Conservation (phyloP, 2,797 vertebrate genomes). For the Brachyrhaphis roseni region DNA sequence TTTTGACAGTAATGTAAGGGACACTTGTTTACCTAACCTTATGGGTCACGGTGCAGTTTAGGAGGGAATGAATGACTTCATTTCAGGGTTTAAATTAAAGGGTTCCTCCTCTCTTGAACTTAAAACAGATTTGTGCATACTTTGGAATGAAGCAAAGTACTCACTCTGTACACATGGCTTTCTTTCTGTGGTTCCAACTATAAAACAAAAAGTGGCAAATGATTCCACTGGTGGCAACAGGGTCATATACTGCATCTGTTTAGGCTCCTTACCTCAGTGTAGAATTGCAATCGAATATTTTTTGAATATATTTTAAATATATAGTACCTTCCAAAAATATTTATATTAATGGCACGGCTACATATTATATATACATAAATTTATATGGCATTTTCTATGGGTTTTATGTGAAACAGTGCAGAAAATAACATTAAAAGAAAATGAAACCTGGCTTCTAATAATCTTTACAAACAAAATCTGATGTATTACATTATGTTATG, state of each 20-base stretch:
- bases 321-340: background rate
- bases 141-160: constrained; percentile 75
- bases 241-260: constrained; percentile 21
- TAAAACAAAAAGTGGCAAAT: constrained; percentile 51
- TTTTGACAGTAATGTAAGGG: constrained; percentile 78
- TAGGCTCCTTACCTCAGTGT: constrained; percentile 30
- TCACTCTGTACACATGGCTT: constrained; percentile 53
- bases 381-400: background rate
- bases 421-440: background rate
- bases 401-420: background rate
- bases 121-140: constrained; percentile 79
- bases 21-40: constrained; percentile 83
- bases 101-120: constrained; percentile 82
- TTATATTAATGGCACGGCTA: background rate
- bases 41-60: constrained; percentile 76
- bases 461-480: background rate
- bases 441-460: background rate
- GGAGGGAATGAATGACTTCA: constrained; percentile 80
- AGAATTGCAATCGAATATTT: constrained; percentile 15
- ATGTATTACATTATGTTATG: background rate
- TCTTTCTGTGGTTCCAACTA: constrained; percentile 46
- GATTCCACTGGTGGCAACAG: constrained; percentile 49
- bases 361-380: background rate
- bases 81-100: constrained; percentile 83
- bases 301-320: background rate